Evolutionary conservation across 2,797 vertebrate species (phyloP).

Genomic region (Atherinosoma microstoma): DNA sequence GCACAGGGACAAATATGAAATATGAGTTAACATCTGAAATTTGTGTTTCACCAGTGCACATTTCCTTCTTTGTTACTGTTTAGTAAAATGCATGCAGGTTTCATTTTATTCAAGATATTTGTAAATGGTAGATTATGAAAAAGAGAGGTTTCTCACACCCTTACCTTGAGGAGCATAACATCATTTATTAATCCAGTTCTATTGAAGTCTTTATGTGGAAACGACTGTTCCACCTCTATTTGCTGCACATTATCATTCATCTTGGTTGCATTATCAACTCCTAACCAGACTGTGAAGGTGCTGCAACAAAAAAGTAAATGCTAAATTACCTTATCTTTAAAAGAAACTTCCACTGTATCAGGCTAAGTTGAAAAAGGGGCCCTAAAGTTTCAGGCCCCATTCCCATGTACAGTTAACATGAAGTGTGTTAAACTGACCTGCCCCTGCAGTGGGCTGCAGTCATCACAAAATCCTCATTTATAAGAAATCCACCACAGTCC

Average conservation of each 20-base stretch:
- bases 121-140: neutral
- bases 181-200: neutral
- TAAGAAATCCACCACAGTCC: slow-evolving; percentile 67
- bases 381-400: neutral
- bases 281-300: slow-evolving; percentile 25
- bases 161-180: slow-evolving; percentile 78
- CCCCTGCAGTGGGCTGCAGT: slow-evolving; percentile 73
- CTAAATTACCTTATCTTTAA: neutral
- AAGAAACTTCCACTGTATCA: neutral
- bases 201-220: slow-evolving; percentile 28
- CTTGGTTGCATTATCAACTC: slow-evolving; percentile 1
- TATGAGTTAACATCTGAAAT: neutral
- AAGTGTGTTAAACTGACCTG: slow-evolving; percentile 44
- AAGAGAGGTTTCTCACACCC: neutral
- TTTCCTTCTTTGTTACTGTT: neutral
- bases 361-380: neutral
- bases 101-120: no score
- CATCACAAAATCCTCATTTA: slow-evolving; percentile 73
- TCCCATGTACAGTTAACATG: neutral
- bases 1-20: neutral
- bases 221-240: accelerated
- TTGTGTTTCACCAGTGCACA: neutral
- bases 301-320: slow-evolving; percentile 24
- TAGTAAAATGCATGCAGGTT: no score
- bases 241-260: accelerated